phyloP scores from a whole-genome alignment of 2,113 vertebrate species.

The Cricetomys ansorgei region DNA sequence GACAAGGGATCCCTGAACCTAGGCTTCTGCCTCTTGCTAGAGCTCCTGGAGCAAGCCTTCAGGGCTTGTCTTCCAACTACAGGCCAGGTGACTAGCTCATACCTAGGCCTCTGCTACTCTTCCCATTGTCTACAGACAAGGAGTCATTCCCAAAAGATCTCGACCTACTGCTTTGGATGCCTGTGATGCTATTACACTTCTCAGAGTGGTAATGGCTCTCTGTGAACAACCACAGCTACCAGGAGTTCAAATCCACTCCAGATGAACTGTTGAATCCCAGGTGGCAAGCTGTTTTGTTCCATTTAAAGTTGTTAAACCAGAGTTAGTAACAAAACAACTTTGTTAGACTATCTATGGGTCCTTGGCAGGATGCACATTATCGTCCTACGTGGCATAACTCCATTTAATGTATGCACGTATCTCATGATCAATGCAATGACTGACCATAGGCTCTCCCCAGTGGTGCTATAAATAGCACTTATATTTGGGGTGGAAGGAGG shows the following conservation, averaged over 20 bases:
- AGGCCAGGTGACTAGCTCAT: neutral
- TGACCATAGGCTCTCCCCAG: neutral
- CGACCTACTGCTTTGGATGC: neutral
- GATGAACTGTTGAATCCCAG: neutral
- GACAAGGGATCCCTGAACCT: neutral
- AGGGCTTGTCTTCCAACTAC: neutral
- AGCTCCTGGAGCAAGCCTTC: neutral
- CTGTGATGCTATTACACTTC: neutral
- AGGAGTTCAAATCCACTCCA: neutral
- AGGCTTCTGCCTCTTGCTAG: neutral
- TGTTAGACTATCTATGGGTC: neutral
- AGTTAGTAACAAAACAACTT: neutral
- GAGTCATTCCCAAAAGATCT: neutral
- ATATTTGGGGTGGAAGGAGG: neutral
- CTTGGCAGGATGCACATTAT: neutral
- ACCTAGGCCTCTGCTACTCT: neutral
- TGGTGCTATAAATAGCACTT: neutral
- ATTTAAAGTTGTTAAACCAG: neutral
- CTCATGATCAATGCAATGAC: neutral
- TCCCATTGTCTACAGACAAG: neutral
- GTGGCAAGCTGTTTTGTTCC: neutral
- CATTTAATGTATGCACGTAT: neutral
- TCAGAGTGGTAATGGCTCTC: neutral
- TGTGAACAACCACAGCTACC: neutral
- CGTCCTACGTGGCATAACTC: neutral